phyloP scores from a whole-genome alignment of 2,797 vertebrate genomes.

The Mus caroli region DNA sequence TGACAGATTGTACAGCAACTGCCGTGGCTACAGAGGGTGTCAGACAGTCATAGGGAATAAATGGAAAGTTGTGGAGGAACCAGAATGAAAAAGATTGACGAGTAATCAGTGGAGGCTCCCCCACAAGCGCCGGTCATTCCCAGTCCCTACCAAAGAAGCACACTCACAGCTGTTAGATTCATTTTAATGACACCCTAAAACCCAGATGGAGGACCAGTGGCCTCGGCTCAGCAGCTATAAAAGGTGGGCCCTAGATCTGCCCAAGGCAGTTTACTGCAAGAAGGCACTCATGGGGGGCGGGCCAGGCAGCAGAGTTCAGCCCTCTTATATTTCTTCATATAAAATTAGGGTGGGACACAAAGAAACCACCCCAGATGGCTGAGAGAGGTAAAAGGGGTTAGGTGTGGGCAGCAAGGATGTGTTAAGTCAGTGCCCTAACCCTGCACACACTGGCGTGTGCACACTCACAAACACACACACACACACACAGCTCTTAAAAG shows the following conservation, averaged over 20 bases:
- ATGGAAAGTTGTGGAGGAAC: background rate
- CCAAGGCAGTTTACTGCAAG: conserved; percentile 62
- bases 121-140: background rate
- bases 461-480: background rate
- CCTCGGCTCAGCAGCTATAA: conserved; percentile 48
- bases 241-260: background rate
- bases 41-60: background rate
- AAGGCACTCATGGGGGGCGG: conserved; percentile 70
- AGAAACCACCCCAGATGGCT: background rate
- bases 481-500: background rate
- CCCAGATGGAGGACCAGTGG: background rate
- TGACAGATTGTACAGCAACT: background rate
- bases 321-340: conserved; percentile 73
- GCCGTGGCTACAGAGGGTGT: background rate
- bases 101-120: background rate
- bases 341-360: conserved; percentile 47
- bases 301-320: background rate
- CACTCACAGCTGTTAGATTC: background rate
- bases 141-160: conserved; percentile 21
- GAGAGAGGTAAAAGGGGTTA: background rate
- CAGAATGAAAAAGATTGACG: background rate
- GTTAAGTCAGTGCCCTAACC: background rate
- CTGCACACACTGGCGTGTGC: no score
- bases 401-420: background rate
- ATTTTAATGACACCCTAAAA: conserved; percentile 73